Conservation (phyloP, 1,140 invertebrate species). For the Drosophila teissieri region DNA sequence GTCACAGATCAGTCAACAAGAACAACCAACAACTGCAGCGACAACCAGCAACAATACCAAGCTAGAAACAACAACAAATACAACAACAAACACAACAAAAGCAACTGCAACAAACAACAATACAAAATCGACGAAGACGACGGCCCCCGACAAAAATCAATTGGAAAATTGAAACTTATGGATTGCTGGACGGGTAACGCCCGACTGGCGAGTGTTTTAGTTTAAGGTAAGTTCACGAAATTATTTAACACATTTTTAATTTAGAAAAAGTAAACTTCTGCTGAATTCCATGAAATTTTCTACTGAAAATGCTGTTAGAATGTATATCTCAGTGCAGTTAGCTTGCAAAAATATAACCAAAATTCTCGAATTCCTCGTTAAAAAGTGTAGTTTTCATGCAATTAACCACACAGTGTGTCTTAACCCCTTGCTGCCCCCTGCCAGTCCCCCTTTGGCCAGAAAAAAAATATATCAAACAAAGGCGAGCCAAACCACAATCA, state of each 20-base stretch:
- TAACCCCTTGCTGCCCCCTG: neutral
- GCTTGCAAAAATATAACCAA: neutral
- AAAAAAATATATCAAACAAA: slow-evolving; percentile 29
- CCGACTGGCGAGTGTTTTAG: slow-evolving; percentile 85
- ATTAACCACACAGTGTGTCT: slow-evolving; percentile 13
- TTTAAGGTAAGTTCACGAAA: slow-evolving; percentile 78
- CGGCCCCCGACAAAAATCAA: slow-evolving; percentile 76
- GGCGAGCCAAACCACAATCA: slow-evolving; percentile 31
- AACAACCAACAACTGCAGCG: slow-evolving; percentile 46
- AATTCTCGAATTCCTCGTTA: neutral
- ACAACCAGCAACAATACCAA: slow-evolving; percentile 42
- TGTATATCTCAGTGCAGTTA: neutral
- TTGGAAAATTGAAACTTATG: slow-evolving; percentile 84
- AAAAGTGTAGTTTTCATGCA: slow-evolving; percentile 14
- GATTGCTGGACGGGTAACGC: slow-evolving; percentile 85
- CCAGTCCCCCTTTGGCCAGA: neutral
- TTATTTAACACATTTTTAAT: neutral
- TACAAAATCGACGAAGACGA: slow-evolving; percentile 35
- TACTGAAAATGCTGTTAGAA: neutral
- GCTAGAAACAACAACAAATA: slow-evolving; percentile 34
- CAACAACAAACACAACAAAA: neutral
- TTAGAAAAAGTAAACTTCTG: neutral
- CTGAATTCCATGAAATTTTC: neutral
- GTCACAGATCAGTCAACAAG: slow-evolving; percentile 21
- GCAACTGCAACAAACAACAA: slow-evolving; percentile 30